phyloP scores from a whole-genome alignment of 2,113 vertebrate genomes.

The Nycticorax nycticorax region DNA sequence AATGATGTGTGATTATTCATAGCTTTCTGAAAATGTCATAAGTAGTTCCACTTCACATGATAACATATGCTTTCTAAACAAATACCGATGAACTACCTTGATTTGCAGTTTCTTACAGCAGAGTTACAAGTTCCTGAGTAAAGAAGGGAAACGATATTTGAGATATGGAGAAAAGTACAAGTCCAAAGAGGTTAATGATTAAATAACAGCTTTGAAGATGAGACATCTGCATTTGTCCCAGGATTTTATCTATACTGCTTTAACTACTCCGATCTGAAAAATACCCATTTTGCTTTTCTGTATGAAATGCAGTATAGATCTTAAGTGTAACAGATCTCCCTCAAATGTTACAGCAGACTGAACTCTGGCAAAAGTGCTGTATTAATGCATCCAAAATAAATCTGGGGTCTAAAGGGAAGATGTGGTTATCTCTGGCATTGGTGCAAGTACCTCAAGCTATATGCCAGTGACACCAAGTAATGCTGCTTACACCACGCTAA shows the following conservation, averaged over 20 bases:
- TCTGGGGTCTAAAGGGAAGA: neutral
- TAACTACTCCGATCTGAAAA: neutral
- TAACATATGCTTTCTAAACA: conserved; percentile 60
- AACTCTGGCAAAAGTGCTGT: neutral
- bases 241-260: neutral
- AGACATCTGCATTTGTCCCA: too few relatives aligned
- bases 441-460: neutral
- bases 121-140: neutral
- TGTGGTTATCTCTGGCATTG: neutral
- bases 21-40: conserved; percentile 66
- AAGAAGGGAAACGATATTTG: neutral
- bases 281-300: neutral
- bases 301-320: neutral
- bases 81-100: conserved; percentile 37
- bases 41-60: conserved; percentile 61
- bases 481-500: neutral
- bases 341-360: neutral
- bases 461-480: neutral
- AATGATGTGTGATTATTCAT: conserved; percentile 64
- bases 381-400: neutral
- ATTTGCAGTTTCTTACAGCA: conserved; percentile 24
- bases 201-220: too few relatives aligned
- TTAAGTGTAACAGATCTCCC: neutral
- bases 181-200: neutral
- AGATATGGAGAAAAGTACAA: neutral